phyloP scores from a whole-genome alignment of 2,888 invertebrate species.

The Adelphocoris suturalis region DNA sequence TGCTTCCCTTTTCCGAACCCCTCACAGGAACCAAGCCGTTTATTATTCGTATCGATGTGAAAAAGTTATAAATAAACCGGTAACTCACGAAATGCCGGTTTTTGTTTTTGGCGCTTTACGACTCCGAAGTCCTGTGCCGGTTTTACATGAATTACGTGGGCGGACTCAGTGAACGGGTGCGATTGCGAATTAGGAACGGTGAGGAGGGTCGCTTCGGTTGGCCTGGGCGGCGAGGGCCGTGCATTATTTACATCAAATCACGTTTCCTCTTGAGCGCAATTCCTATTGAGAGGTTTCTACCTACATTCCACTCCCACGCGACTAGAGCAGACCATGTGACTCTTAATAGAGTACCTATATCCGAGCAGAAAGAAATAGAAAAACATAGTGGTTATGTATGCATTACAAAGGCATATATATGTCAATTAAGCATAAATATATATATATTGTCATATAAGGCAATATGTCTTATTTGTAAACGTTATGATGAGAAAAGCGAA shows the following conservation, averaged over 20 bases:
- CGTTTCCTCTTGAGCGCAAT: neutral
- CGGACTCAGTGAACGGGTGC: neutral
- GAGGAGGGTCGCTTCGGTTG: neutral
- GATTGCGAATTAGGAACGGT: neutral
- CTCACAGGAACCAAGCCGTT: neutral
- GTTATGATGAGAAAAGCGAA: too few relatives aligned
- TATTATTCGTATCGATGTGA: neutral
- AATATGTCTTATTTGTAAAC: too few relatives aligned
- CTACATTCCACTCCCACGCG: too few relatives aligned
- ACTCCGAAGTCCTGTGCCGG: neutral
- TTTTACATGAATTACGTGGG: slow-evolving; percentile 9
- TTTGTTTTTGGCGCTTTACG: neutral
- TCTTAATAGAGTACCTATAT: too few relatives aligned
- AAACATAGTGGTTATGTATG: too few relatives aligned
- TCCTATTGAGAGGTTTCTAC: neutral
- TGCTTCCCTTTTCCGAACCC: neutral
- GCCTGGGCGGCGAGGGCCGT: neutral
- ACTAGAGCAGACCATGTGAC: too few relatives aligned
- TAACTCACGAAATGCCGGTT: neutral
- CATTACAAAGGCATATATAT: too few relatives aligned
- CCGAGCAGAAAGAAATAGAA: too few relatives aligned
- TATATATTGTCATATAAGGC: too few relatives aligned
- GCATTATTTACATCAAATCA: slow-evolving; percentile 14
- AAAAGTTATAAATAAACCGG: neutral
- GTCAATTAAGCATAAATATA: too few relatives aligned